Evolutionary conservation across 1,140 invertebrate species (phyloP), one percentile per base, ranked within the genome.

Genomic region (silkworm (Bombyx mori)): DNA sequence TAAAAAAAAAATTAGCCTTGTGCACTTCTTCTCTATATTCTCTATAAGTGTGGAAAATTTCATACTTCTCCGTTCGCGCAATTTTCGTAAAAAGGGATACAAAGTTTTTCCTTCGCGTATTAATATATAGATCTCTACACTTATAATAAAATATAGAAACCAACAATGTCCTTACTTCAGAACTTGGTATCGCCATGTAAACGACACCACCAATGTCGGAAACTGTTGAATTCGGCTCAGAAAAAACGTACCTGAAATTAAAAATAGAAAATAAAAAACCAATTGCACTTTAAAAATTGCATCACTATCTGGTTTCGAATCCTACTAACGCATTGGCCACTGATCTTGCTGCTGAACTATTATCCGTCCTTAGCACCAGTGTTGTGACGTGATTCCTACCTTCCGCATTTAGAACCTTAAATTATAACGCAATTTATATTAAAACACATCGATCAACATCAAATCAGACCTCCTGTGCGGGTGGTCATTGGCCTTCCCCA

Each of bases 201-300:
- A 12, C 42, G 49, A 82, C 74, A 26, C 69, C 57, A 22, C 69
- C 49, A 9, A 75, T 61, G 63, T 75, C 59, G 2, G 54, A 54
- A 47, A 57, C 26, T 0, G 63, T 75, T 0, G 74, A 63, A 9
- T 65, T 63, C 18, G 77, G 73, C 55, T 79, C 69, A 3, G 77
- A 80, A 22, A 82, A 51, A 2, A 74, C 73, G 42, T 82, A 82
- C 6, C 79, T 82, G 53, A 56, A 76, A 71, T 8, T 42, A 44
- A 53, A 10, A 52, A 35, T 1, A 35, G 4, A 1, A 35, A 35
- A 35, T 35, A 35, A 35, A 35, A 35, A 2, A 5, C 26, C 12
- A 18, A 22, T 22, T 1, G 12, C 6, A n/a, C 22, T 51, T 18
- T 5, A 8, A 51, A 22, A 18, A 35, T 35, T 5, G 1, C 2